phyloP scores from a whole-genome alignment of 2,888 invertebrate species.

The Macaria liturata region DNA sequence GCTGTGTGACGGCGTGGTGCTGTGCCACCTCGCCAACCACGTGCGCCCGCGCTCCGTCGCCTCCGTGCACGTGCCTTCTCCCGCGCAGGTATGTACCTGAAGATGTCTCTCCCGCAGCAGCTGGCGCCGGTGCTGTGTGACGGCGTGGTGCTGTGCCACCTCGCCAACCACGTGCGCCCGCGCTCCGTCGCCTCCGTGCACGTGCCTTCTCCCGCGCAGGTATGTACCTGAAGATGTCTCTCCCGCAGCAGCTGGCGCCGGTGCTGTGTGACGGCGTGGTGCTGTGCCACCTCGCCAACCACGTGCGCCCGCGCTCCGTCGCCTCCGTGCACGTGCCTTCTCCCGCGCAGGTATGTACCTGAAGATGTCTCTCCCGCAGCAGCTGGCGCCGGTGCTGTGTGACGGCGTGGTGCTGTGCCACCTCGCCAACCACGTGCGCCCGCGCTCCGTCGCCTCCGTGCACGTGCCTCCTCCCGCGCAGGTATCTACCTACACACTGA shows the following conservation, averaged over 20 bases:
- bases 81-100: slow-evolving; percentile 91
- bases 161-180: slow-evolving; percentile 96
- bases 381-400: slow-evolving; percentile 91
- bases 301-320: slow-evolving; percentile 94
- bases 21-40: slow-evolving; percentile 97
- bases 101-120: slow-evolving; percentile 94
- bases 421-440: slow-evolving; percentile 95
- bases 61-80: slow-evolving; percentile 97
- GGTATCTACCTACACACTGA: slow-evolving; percentile 53
- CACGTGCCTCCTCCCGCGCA: slow-evolving; percentile 97
- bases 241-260: slow-evolving; percentile 93
- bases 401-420: slow-evolving; percentile 98
- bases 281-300: slow-evolving; percentile 96
- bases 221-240: slow-evolving; percentile 90
- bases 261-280: slow-evolving; percentile 96
- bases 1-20: slow-evolving; percentile 94
- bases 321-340: slow-evolving; percentile 97
- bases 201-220: slow-evolving; percentile 96
- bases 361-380: slow-evolving; percentile 94
- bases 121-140: slow-evolving; percentile 93
- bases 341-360: slow-evolving; percentile 90
- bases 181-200: slow-evolving; percentile 96
- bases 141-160: slow-evolving; percentile 96
- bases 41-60: slow-evolving; percentile 95
- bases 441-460: slow-evolving; percentile 95